A percentile compares a stretch with the other conserved stretches of the same genome.
Evolutionary conservation across 2,797 vertebrate genomes (phyloP).

Genomic region (Phoxinus dragarum): DNA sequence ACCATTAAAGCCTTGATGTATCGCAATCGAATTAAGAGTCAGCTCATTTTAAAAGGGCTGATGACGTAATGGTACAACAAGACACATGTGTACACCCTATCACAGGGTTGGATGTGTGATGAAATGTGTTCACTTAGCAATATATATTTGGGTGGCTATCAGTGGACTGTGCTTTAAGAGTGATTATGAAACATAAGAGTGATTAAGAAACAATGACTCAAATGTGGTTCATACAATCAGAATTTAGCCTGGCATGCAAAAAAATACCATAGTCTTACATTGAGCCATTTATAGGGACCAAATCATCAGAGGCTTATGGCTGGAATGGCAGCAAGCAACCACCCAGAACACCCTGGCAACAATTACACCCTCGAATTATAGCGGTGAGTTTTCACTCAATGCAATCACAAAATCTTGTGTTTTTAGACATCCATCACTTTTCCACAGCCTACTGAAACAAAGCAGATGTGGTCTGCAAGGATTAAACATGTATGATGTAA

Average conservation of each 20-base stretch:
- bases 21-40: background rate
- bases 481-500: background rate
- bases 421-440: background rate
- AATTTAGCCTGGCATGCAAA: background rate
- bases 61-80: background rate
- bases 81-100: background rate
- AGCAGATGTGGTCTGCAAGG: slow-evolving; percentile 25
- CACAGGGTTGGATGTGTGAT: background rate
- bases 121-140: background rate
- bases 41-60: slow-evolving; percentile 23
- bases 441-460: slow-evolving; percentile 16
- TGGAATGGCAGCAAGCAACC: background rate
- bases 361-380: background rate
- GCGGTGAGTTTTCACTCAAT: background rate
- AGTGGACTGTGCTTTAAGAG: background rate
- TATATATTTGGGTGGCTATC: background rate
- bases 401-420: background rate
- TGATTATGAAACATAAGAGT: background rate
- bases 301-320: slow-evolving; percentile 1
- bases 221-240: background rate
- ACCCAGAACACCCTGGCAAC: background rate
- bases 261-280: background rate
- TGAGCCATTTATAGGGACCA: background rate
- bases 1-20: slow-evolving; percentile 17
- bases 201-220: background rate